phyloP scores from a whole-genome alignment of 1,140 invertebrate species.

The Drosophila littoralis region DNA sequence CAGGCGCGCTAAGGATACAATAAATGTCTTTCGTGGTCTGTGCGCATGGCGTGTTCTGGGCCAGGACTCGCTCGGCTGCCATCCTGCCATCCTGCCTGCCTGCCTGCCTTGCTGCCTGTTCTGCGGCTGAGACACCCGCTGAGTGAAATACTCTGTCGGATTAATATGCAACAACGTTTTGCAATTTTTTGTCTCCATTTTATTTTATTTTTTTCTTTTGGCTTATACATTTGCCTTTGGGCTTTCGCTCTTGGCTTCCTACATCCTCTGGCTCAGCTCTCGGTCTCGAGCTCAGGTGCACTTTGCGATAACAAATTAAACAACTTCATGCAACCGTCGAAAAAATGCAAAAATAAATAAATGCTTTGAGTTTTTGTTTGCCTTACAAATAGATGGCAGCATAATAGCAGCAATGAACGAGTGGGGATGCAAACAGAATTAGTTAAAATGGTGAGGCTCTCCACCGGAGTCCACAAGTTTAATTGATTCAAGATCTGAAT shows the following conservation, averaged over 20 bases:
- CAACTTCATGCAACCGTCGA: slow-evolving; percentile 67
- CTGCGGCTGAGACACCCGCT: slow-evolving; percentile 48
- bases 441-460: neutral
- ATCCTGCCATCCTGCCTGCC: too few relatives aligned
- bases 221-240: slow-evolving; percentile 76
- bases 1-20: slow-evolving; percentile 79
- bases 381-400: slow-evolving; percentile 3
- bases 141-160: slow-evolving; percentile 81
- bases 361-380: slow-evolving; percentile 31
- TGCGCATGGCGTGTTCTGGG: slow-evolving; percentile 39
- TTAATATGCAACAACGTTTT: slow-evolving; percentile 80
- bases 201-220: slow-evolving; percentile 55
- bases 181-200: slow-evolving; percentile 59
- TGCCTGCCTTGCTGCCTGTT: neutral
- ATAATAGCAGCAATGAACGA: neutral
- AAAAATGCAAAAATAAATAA: slow-evolving; percentile 12
- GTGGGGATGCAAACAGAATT: slow-evolving; percentile 1
- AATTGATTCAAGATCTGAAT: neutral
- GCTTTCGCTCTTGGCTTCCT: slow-evolving; percentile 27
- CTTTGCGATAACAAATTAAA: slow-evolving; percentile 81
- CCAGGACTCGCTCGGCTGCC: slow-evolving; percentile 20
- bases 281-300: slow-evolving; percentile 68
- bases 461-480: neutral
- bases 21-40: slow-evolving; percentile 78
- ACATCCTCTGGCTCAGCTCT: neutral